A percentile compares a stretch with the other conserved stretches of the same genome.
phyloP scores from a whole-genome alignment of 2,888 invertebrate species.

The Notodonta dromedarius region DNA sequence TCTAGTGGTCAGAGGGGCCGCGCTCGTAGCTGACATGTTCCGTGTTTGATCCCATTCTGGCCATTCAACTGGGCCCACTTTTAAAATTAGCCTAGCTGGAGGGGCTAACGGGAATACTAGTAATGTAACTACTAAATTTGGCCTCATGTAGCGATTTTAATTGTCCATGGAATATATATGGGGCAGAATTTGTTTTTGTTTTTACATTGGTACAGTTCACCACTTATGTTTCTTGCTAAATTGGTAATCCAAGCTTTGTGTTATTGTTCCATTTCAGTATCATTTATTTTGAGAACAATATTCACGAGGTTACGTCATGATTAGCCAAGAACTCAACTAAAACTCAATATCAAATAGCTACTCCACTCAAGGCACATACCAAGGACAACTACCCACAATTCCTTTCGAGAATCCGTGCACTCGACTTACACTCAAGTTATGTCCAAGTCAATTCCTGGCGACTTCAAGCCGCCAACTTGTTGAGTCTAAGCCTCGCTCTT shows the following conservation, averaged over 20 bases:
- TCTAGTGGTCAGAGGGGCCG: no score
- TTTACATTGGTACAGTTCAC: not conserved
- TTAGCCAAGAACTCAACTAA: not conserved
- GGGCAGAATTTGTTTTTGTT: not conserved
- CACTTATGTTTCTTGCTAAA: no score
- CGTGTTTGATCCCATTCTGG: no score
- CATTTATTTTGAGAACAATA: no score
- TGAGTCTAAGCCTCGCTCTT: not conserved
- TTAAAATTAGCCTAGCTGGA: no score
- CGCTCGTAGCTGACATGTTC: no score
- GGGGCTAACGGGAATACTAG: no score
- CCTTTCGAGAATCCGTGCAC: not conserved
- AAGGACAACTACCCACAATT: not conserved
- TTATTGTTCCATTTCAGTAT: no score
- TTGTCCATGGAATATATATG: not conserved
- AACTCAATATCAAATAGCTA: not conserved
- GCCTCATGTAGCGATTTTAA: not conserved
- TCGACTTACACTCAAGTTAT: not conserved
- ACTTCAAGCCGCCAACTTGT: not conserved
- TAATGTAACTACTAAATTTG: no score
- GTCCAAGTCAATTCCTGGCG: not conserved
- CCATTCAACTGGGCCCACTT: no score
- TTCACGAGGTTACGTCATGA: not conserved
- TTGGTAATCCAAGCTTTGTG: no score
- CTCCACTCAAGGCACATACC: not conserved